A percentile compares a stretch with the other conserved stretches of the same genome.
Conservation (phyloP, 2,113 vertebrate genomes). For the Ramphastos sulfuratus region DNA sequence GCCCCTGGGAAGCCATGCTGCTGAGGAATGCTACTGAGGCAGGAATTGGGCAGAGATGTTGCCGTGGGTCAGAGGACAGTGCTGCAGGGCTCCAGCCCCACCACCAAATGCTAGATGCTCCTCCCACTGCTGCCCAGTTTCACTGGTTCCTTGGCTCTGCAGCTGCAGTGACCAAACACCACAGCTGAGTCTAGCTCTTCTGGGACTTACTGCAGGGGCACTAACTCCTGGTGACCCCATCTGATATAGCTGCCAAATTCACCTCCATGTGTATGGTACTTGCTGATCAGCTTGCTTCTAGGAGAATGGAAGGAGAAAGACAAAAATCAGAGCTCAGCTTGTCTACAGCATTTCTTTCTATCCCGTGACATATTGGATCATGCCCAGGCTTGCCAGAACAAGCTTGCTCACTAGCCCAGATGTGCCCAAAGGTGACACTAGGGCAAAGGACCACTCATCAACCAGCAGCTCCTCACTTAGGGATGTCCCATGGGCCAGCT, state of each 20-base stretch:
- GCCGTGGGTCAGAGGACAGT: background rate
- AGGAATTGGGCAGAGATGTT: background rate
- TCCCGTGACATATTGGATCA: background rate
- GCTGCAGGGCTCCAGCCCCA: background rate
- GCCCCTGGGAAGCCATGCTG: rapidly evolving
- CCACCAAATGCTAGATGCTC: background rate
- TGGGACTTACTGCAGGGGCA: background rate
- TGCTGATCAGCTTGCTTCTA: background rate
- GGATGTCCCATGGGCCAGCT: background rate
- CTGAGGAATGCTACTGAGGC: background rate
- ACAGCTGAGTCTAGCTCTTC: background rate
- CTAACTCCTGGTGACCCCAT: rapidly evolving
- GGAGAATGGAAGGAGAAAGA: background rate
- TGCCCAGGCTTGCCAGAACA: background rate
- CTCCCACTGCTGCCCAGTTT: background rate
- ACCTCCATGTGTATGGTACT: background rate
- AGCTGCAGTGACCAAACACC: background rate
- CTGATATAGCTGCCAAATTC: background rate
- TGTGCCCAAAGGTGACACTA: background rate
- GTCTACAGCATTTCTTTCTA: rapidly evolving
- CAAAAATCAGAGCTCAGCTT: background rate
- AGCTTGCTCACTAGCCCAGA: rapidly evolving
- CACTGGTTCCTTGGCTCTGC: background rate
- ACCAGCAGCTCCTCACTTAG: background rate
- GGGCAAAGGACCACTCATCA: rapidly evolving